A percentile compares a stretch with the other conserved stretches of the same genome.
Conservation (phyloP, 2,888 invertebrate genomes). For the Camptogramma bilineatum region DNA sequence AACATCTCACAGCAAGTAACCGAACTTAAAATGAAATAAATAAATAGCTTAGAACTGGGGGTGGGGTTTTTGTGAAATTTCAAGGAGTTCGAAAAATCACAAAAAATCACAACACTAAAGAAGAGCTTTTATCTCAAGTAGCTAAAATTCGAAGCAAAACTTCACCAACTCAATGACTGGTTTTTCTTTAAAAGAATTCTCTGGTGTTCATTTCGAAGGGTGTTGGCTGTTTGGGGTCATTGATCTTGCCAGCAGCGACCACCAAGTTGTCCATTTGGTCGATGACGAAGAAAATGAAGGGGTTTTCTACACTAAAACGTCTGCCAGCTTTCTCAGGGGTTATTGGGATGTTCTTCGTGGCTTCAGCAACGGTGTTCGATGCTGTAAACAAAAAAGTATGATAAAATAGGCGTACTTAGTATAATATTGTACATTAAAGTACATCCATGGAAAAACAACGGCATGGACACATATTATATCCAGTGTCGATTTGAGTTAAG, state of each 20-base stretch:
- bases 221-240: constrained; percentile 74
- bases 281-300: constrained; percentile 87
- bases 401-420: not conserved
- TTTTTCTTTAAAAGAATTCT: constrained; percentile 30
- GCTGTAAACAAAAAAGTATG: constrained; percentile 50
- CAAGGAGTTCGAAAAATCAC: constrained; percentile 28
- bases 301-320: constrained; percentile 83
- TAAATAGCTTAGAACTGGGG: constrained; percentile 24
- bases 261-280: constrained; percentile 85
- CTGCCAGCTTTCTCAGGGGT: constrained; percentile 57
- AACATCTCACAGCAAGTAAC: constrained; percentile 55
- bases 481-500: too few species aligned
- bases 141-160: constrained; percentile 2
- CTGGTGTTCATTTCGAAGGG: constrained; percentile 59
- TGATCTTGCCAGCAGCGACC: constrained; percentile 86
- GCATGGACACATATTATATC: too few species aligned
- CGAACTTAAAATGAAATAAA: constrained; percentile 42
- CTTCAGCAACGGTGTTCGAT: constrained; percentile 51
- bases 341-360: constrained; percentile 68
- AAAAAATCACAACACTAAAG: constrained; percentile 18
- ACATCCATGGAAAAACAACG: too few species aligned
- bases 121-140: constrained; percentile 11
- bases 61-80: constrained; percentile 40
- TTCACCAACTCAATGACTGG: not conserved
- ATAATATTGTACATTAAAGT: too few species aligned